Conservation (phyloP, 2,888 invertebrate species). For the Pandemis cinnamomeana region DNA sequence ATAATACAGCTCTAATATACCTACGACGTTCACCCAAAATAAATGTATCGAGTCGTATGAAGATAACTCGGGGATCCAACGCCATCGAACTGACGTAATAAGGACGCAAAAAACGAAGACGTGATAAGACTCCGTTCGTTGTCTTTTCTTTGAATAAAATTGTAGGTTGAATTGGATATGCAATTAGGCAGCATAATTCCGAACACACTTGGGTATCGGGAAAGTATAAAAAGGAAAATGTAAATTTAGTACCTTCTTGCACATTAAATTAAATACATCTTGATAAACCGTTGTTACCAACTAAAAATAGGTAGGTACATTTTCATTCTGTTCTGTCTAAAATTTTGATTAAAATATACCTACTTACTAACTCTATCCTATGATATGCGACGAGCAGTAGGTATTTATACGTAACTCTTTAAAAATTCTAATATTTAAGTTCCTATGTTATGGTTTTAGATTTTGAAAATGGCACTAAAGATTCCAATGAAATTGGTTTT, state of each 20-base stretch:
- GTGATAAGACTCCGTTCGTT: constrained; percentile 32
- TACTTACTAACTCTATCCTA: too few species aligned
- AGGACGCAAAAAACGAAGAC: constrained; percentile 28
- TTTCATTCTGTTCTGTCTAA: background rate
- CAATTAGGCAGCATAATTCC: constrained; percentile 27
- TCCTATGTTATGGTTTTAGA: too few species aligned
- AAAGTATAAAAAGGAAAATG: background rate
- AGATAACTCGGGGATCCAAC: background rate
- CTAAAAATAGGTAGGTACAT: background rate
- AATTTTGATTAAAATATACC: background rate
- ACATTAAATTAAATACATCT: background rate
- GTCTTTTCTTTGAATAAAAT: constrained; percentile 31
- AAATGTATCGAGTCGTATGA: background rate
- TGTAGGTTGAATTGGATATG: constrained; percentile 29
- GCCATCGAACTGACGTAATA: constrained; percentile 26
- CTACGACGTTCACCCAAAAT: background rate
- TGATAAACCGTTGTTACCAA: background rate
- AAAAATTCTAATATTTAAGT: too few species aligned
- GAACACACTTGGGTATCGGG: constrained; percentile 16
- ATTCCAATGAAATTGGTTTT: too few species aligned
- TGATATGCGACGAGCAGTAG: too few species aligned
- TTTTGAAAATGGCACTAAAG: too few species aligned
- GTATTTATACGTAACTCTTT: too few species aligned
- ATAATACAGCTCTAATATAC: background rate
- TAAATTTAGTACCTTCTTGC: background rate